Evolutionary conservation across 2,797 vertebrate genomes (phyloP).

Genomic region (Gymnoscopelus braueri): DNA sequence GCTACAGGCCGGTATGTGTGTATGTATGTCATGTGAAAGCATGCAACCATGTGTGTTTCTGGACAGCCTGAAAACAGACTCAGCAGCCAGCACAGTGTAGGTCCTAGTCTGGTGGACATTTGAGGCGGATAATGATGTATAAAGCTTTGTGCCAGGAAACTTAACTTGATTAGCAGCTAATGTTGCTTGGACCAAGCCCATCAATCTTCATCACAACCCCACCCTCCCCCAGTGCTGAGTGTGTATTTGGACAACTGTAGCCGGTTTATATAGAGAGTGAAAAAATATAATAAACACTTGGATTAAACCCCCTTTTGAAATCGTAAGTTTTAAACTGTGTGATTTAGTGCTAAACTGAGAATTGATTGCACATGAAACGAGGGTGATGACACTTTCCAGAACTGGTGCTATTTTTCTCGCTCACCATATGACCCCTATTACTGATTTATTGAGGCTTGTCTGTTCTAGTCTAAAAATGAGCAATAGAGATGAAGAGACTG

Average conservation of each 20-base stretch:
- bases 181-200: conserved; percentile 66
- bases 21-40: not conserved
- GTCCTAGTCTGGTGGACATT: conserved; percentile 42
- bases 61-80: conserved; percentile 14
- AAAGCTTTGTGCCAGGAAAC: conserved; percentile 70
- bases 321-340: conserved; percentile 46
- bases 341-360: conserved; percentile 54
- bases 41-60: conserved; percentile 2
- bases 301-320: conserved; percentile 78
- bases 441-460: conserved; percentile 17
- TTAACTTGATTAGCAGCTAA: conserved; percentile 78
- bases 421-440: conserved; percentile 8
- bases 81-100: conserved; percentile 29
- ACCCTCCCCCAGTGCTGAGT: conserved; percentile 66
- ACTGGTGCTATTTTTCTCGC: conserved; percentile 32
- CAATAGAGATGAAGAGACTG: not conserved
- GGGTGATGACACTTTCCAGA: conserved; percentile 44
- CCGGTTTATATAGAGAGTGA: conserved; percentile 82
- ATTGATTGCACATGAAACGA: conserved; percentile 61
- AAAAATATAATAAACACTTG: conserved; percentile 84
- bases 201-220: conserved; percentile 79
- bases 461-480: not conserved
- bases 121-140: conserved; percentile 58
- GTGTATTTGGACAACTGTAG: conserved; percentile 81
- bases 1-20: not conserved